Base-by-base conservation (phyloP, 2,888 invertebrate genomes). In the Limnephilus rhombicus region DNA sequence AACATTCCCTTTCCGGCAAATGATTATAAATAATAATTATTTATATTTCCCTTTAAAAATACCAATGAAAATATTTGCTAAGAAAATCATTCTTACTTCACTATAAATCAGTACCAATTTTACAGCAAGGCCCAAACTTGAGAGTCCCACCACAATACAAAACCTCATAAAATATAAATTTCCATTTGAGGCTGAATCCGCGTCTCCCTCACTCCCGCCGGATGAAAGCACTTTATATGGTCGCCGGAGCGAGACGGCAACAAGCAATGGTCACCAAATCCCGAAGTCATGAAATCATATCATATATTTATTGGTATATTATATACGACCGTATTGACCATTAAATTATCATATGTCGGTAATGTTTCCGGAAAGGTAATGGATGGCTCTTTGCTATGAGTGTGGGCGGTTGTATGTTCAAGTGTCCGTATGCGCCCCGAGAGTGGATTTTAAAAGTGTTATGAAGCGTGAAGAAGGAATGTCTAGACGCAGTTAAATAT, bases 281-380 rank as follows among this genome's bases (percentile, higher is more conserved):
- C 41, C 89, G 49, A 85, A 90, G 92, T 90, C 88, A 45, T 85
- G 91, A 92, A 92, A 89, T 92, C 92, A 90, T 90, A 93, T 92
- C 92, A 92, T 86, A 91, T 91, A 91, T 93, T 93, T 93, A 93
- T 93, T 93, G 93, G 92, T 83, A 91, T 91, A 93, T 93, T 93
- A 93, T 93, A 92, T 92, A 93, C 92, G 93, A 85, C 92, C 91
- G 92, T 93, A 92, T 93, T 93, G 93, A 93, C 93, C 93, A 93
- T 93, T 93, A 93, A 91, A 93, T 93, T 93, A 93, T 92, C 93
- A 93, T 93, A 92, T 92, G 91, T 91, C 93, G 91, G 90, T 83
- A 83, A 90, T 91, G 92, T 86, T 92, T 93, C 92, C 93, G 86
- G 91, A 45, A 13, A 89, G 41, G 88, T 83, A 34, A 41, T 37